phyloP scores from a whole-genome alignment of 1,140 invertebrate genomes.

The Drosophila rhopaloa region DNA sequence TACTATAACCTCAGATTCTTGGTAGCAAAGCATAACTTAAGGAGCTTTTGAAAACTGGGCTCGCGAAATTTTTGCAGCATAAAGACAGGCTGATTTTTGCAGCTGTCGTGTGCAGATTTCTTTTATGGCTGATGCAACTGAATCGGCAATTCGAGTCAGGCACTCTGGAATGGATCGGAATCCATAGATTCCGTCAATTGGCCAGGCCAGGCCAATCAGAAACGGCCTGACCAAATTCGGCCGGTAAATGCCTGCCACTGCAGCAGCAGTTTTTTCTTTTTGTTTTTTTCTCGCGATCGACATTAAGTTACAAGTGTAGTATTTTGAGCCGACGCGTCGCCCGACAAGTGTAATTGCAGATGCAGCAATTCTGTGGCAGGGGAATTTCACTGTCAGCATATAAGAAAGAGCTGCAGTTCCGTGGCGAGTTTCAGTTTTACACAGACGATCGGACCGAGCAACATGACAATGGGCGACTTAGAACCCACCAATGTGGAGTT shows the following conservation, averaged over 20 bases:
- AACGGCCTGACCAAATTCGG: slow-evolving; percentile 46
- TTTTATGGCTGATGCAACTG: slow-evolving; percentile 63
- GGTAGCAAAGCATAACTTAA: slow-evolving; percentile 9
- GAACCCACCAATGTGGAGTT: slow-evolving; percentile 60
- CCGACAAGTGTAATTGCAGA: slow-evolving; percentile 70
- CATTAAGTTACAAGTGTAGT: slow-evolving; percentile 58
- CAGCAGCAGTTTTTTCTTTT: slow-evolving; percentile 16
- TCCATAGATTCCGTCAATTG: slow-evolving; percentile 55
- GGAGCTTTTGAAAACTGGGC: neutral
- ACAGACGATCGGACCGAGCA: slow-evolving; percentile 27
- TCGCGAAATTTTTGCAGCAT: slow-evolving; percentile 3
- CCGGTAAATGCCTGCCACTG: slow-evolving; percentile 21
- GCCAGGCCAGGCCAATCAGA: slow-evolving; percentile 37
- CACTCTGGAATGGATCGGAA: slow-evolving; percentile 23
- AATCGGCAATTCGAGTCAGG: slow-evolving; percentile 50
- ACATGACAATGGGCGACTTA: slow-evolving; percentile 43
- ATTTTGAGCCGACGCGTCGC: slow-evolving; percentile 36
- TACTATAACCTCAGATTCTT: neutral
- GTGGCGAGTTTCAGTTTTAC: slow-evolving; percentile 54
- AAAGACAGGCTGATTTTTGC: slow-evolving; percentile 8
- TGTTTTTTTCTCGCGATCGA: slow-evolving; percentile 10
- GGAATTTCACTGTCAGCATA: slow-evolving; percentile 75
- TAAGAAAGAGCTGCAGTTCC: slow-evolving; percentile 62
- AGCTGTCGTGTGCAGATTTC: slow-evolving; percentile 5
- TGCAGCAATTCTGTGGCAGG: slow-evolving; percentile 70